phyloP scores from a whole-genome alignment of 1,140 invertebrate species.

The Homalodisca vitripennis region DNA sequence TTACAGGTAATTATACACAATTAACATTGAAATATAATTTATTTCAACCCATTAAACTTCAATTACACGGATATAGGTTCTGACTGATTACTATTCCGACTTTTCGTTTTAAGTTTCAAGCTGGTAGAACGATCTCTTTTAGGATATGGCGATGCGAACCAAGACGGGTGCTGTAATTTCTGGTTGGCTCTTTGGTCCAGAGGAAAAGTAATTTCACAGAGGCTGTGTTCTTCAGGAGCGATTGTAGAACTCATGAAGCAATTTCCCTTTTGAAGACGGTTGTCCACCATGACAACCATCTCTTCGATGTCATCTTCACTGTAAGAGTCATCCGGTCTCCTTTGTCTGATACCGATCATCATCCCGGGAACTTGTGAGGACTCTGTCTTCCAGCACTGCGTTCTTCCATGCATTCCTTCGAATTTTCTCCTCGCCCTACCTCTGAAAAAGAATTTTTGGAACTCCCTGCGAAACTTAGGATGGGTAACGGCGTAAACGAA shows the following conservation, averaged over 20 bases:
- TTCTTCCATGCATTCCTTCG: not conserved
- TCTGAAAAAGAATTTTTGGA: conserved; percentile 16
- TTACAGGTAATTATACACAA: too few species aligned
- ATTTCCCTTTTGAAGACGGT: not conserved
- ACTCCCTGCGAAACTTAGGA: conserved; percentile 49
- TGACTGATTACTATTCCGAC: not conserved
- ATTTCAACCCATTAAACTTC: too few species aligned
- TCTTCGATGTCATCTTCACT: conserved; percentile 26
- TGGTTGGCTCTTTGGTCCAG: not conserved
- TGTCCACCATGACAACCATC: conserved; percentile 21
- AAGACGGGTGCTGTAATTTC: conserved; percentile 1
- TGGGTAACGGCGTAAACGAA: conserved; percentile 72
- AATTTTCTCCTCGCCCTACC: not conserved
- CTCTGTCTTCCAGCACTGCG: conserved; percentile 16
- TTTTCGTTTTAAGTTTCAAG: not conserved
- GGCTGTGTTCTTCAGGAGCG: not conserved
- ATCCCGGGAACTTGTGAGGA: not conserved
- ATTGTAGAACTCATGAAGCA: not conserved
- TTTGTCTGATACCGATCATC: conserved; percentile 5
- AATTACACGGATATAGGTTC: not conserved
- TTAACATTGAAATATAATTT: too few species aligned
- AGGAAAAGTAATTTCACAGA: conserved; percentile 17
- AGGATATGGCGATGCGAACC: conserved; percentile 10
- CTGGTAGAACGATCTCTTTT: not conserved
- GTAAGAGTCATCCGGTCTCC: not conserved